phyloP scores from a whole-genome alignment of 2,888 invertebrate species.

The Pollenia griseotomentosa region DNA sequence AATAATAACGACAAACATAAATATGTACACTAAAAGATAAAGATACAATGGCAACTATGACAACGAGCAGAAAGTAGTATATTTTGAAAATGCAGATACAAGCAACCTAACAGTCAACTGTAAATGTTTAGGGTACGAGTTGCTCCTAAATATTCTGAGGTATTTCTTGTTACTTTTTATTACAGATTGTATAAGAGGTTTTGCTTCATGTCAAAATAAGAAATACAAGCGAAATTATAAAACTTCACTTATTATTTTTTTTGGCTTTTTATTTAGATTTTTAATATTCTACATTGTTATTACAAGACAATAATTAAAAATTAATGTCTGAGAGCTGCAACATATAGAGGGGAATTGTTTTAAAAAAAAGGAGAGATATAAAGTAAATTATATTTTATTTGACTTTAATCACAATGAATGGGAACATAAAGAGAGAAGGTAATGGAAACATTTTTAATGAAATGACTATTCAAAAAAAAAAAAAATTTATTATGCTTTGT shows the following conservation, averaged over 20 bases:
- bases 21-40: background rate
- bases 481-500: too few relatives aligned
- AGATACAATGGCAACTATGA: slow-evolving; percentile 29
- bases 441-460: too few relatives aligned
- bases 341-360: slow-evolving; percentile 43
- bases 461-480: too few relatives aligned
- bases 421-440: background rate
- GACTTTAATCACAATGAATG: background rate
- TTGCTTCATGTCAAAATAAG: too few relatives aligned
- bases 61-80: slow-evolving; percentile 5
- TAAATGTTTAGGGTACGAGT: slow-evolving; percentile 2
- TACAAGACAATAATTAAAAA: slow-evolving; percentile 55
- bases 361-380: slow-evolving; percentile 6
- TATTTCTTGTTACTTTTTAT: too few relatives aligned
- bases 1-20: slow-evolving; percentile 12
- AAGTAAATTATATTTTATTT: background rate
- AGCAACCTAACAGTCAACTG: background rate
- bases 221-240: too few relatives aligned
- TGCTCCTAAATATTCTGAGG: too few relatives aligned
- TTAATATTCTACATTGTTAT: too few relatives aligned
- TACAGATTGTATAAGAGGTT: too few relatives aligned
- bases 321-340: slow-evolving; percentile 35
- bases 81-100: slow-evolving; percentile 7
- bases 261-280: slow-evolving; percentile 8
- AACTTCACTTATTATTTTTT: too few relatives aligned